These are phyloP conservation scores for Alsophila aescularia DNA, from an alignment of 2,888 invertebrate genomes.

Conservation along the genomic window DNA sequence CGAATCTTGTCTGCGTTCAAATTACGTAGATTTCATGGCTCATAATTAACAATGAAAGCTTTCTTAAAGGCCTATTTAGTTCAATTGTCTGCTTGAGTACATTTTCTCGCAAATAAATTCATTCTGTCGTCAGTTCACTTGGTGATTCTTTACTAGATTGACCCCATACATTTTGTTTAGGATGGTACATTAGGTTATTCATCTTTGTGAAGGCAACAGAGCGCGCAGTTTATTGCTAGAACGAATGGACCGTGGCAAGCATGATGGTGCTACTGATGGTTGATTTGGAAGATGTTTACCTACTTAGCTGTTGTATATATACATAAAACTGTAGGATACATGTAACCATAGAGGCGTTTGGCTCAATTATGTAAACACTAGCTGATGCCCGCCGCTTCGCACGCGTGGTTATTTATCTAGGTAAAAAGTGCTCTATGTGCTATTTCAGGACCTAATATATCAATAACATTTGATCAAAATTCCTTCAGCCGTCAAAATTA, in stretches of 20 bases:
- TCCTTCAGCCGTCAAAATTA: no score
- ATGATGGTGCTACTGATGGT: slow-evolving; percentile 39
- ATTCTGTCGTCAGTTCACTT: slow-evolving; percentile 1
- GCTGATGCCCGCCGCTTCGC: no score
- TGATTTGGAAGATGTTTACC: background rate
- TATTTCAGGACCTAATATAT: no score
- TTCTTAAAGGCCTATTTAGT: slow-evolving; percentile 5
- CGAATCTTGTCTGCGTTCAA: slow-evolving; percentile 1
- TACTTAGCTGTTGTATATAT: background rate
- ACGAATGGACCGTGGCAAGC: slow-evolving; percentile 44
- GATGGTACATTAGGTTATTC: slow-evolving; percentile 45
- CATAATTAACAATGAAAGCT: slow-evolving; percentile 13
- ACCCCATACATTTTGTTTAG: slow-evolving; percentile 32
- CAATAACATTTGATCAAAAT: no score
- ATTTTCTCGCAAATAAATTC: slow-evolving; percentile 14
- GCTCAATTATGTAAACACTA: no score
- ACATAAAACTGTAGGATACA: background rate
- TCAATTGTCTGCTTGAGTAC: slow-evolving; percentile 9
- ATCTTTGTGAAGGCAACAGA: slow-evolving; percentile 42
- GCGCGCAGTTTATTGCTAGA: slow-evolving; percentile 44
- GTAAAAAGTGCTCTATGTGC: no score
- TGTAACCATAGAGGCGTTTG: no score
- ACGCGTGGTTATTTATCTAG: no score
- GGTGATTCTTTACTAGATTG: slow-evolving; percentile 13
- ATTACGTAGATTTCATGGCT: background rate